Base-by-base conservation (phyloP, 2,797 vertebrate genomes). In the Luscinia megarhynchos region DNA sequence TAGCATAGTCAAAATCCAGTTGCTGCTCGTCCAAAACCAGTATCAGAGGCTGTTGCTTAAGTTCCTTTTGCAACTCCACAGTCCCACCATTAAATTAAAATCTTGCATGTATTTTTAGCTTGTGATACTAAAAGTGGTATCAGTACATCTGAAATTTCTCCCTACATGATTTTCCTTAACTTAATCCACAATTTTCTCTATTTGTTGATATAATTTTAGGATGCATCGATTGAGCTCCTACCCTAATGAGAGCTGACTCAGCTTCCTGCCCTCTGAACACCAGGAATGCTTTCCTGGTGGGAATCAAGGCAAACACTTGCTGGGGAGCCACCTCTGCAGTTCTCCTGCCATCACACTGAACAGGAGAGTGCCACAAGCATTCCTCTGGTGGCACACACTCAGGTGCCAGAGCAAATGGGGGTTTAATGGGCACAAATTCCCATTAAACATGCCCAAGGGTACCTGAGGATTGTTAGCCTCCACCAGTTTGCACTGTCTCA, bases 391-490 rank as follows among this genome's bases (percentile, higher is more conserved):
- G 48, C 55, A 76, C 15, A 26, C 17, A 43, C 12, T 41, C 26
- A 34, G 66, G 12, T 48, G 64, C 62, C 38, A 91, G 85, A 73
- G 9, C 21, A 68, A 32, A 18, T 4, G 3, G 27, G 45, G 45
- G 5, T 13, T 66, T 12, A 19, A 43, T 1, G 27, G 58, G 40
- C 46, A 84, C 24, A 10, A 53, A 87, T 41, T 4, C n/a, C 43
- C 30, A 58, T 50, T 50, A 26, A 50, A 26, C 17, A 11, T 20
- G 54, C 24, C 36, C 5, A 0, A 67, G 51, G 38, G 94, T 96
- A 99, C 99, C 99, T 99, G 99, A 83, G 99, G 99, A 94, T 99
- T 99, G 98, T 99, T 99, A 62, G 99, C 99, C 96, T 99, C 99
- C 8, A 99, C 99, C 94, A 99, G 97, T 97, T 99, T 99, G 98